Base-by-base conservation (phyloP, 2,888 invertebrate genomes). In the Tachina grossa region DNA sequence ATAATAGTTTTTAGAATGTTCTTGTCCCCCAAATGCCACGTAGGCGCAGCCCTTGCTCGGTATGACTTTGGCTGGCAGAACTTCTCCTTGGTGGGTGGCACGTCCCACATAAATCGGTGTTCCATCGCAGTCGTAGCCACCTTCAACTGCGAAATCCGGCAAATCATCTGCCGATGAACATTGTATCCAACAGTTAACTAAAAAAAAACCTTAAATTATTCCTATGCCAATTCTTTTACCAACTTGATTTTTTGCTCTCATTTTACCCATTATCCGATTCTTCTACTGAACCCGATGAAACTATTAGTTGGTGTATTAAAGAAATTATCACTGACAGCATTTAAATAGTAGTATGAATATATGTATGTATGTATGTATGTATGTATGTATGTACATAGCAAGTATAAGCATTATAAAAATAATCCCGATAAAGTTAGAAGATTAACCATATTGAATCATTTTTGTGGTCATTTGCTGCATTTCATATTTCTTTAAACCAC, bases 61-160 rank as follows among this genome's bases (percentile, higher is more conserved):
- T 49, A 94, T 93, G 0, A 95, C 93, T 92, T 95, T 95, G 0
- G 94, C 94, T 11, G 94, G 94, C 5, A 94, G 84, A 90, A 93
- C 92, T 87, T 94, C 94, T 14, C 94, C 94, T 16, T 93, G 92
- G 87, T 94, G 94, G 82, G 89, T 91, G 14, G 93, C 93, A 4
- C 90, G 89, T 1, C 90, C 90, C n/a, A 90, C 88, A 57, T 89
- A 90, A 45, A 90, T 89, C 41, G 88, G 87, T 19, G 88, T 71
- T 9, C 89, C 88, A 79, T 90, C 89, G 11, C 87, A 81, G 82
- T 90, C 90, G 59, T 89, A 87, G 9, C 90, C 90, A 19, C 88
- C 90, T 49, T 87, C 78, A 53, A 89, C 88, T 9, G 90, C 88
- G 47, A 87, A 89, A 14, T 90, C 89, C 63, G 93, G 92, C 82